These are phyloP conservation scores for Linyphia triangularis DNA, from an alignment of 2,888 invertebrate species.

Conservation along the genomic window DNA sequence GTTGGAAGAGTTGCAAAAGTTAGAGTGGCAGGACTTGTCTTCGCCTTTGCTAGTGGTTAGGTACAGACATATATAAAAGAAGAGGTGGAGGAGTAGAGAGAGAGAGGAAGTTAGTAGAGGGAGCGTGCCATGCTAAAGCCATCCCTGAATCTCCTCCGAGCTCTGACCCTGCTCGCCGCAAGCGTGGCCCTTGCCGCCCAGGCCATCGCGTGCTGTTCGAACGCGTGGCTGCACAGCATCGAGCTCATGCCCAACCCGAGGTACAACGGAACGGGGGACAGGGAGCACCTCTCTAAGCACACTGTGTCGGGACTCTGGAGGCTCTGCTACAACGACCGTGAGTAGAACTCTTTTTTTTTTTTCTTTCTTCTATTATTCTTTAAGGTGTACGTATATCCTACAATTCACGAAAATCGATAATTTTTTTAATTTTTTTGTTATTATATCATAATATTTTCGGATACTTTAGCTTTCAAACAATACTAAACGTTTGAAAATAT, in stretches of 20 bases:
- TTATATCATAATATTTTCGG: no score
- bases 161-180: constrained; percentile 83
- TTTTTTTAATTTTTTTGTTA: no score
- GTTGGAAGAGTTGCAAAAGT: no score
- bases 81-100: not conserved
- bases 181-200: constrained; percentile 87
- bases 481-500: no score
- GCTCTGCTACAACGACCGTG: constrained; percentile 89
- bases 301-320: constrained; percentile 91
- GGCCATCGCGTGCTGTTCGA: constrained; percentile 87
- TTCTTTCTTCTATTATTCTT: not conserved
- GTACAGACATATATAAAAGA: no score
- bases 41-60: no score
- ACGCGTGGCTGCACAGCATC: constrained; percentile 92
- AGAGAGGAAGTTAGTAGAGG: not conserved
- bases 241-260: constrained; percentile 85
- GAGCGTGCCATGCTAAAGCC: constrained; percentile 67
- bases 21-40: no score
- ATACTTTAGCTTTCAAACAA: no score
- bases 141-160: constrained; percentile 69
- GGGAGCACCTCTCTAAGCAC: constrained; percentile 85
- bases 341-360: constrained; percentile 81
- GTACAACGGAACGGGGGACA: constrained; percentile 87
- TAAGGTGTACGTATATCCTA: no score
- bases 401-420: no score